phyloP scores from a whole-genome alignment of 2,113 vertebrate species.

The Thymallus thymallus region DNA sequence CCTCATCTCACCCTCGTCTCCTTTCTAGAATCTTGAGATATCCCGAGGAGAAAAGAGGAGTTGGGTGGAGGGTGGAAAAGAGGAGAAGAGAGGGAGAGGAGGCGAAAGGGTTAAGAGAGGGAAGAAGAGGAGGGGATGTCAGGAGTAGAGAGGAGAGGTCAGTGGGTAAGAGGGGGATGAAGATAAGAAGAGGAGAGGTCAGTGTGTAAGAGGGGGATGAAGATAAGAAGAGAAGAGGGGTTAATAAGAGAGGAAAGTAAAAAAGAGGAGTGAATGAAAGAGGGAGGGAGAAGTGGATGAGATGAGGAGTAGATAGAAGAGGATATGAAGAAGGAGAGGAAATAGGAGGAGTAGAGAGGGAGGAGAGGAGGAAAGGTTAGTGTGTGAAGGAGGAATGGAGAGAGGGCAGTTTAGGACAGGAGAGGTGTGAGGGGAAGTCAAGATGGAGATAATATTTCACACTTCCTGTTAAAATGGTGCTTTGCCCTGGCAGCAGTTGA shows the following conservation, averaged over 20 bases:
- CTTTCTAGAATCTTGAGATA: conserved; percentile 18
- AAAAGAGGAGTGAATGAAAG: too few species aligned
- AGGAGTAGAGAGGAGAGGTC: not conserved
- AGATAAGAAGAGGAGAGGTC: not conserved
- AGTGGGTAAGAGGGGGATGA: not conserved
- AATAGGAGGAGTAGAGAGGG: conserved; percentile 3
- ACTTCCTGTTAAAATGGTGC: too few species aligned
- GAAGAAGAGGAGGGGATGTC: not conserved
- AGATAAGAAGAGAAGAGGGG: not conserved
- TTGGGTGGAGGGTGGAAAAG: not conserved
- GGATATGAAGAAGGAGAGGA: conserved; percentile 16
- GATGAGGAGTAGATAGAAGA: not conserved
- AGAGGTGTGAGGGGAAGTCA: not conserved
- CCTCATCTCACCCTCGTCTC: conserved; percentile 8
- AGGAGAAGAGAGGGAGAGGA: not conserved
- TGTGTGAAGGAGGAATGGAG: too few species aligned
- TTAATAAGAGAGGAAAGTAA: too few species aligned
- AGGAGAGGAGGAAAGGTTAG: not conserved
- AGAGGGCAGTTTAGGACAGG: not conserved
- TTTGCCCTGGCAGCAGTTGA: not conserved
- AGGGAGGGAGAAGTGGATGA: not conserved
- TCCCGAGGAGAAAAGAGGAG: not conserved
- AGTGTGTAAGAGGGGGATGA: not conserved
- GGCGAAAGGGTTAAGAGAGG: not conserved
- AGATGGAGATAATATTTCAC: not conserved